These are phyloP conservation scores for Stomatorhinus walkeri DNA, from an alignment of 2,797 vertebrate species.

Conservation along the genomic window DNA sequence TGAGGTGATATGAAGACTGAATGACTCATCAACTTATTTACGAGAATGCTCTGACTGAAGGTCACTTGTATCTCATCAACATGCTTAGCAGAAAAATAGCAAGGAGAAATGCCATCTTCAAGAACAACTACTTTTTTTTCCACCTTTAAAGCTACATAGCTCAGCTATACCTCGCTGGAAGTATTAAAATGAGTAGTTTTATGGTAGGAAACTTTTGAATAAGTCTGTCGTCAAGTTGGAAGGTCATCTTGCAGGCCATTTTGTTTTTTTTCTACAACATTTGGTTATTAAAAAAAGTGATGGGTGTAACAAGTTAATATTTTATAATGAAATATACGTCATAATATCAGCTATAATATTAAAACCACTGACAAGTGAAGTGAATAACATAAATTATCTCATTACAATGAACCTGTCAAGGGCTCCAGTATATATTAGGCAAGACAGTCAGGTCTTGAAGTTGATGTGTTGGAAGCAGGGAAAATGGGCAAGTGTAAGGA, in stretches of 20 bases:
- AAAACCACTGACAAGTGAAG: too few species aligned
- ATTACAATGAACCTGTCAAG: too few species aligned
- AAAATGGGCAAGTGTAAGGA: neutral
- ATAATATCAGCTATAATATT: too few species aligned
- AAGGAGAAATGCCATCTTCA: neutral
- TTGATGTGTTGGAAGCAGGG: neutral
- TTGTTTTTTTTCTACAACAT: neutral
- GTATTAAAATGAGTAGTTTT: neutral
- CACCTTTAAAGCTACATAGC: neutral
- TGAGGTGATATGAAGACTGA: neutral
- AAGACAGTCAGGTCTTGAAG: too few species aligned
- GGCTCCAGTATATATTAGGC: too few species aligned
- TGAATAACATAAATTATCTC: too few species aligned
- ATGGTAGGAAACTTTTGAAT: neutral
- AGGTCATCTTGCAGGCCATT: neutral
- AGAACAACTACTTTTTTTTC: neutral
- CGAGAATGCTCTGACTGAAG: neutral
- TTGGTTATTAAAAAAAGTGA: neutral
- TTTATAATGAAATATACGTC: neutral
- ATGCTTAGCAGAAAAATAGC: neutral
- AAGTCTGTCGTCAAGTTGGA: neutral
- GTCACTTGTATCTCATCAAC: neutral
- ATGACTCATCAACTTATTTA: neutral
- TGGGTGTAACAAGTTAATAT: neutral
- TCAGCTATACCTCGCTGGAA: neutral